Percentiles rank a stretch among this genome's conserved stretches.
phyloP scores from a whole-genome alignment of 2,888 invertebrate genomes.

The Celastrina argiolus region DNA sequence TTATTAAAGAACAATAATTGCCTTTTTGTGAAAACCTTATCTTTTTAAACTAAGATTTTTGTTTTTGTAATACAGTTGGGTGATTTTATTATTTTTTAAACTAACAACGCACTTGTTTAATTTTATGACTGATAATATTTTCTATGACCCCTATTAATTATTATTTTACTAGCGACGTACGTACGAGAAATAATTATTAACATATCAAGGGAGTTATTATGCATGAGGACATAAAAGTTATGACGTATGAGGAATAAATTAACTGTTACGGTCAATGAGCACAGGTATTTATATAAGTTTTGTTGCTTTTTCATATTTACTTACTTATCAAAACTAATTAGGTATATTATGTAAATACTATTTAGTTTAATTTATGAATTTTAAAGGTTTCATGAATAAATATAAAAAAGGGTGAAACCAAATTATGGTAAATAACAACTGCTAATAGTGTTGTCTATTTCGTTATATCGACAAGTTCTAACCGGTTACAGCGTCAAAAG shows the following conservation, averaged over 20 bases:
- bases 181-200: background rate
- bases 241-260: background rate
- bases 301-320: background rate
- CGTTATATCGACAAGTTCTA: background rate
- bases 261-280: constrained; percentile 1
- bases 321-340: too few relatives aligned
- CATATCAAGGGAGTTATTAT: background rate
- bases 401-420: too few relatives aligned
- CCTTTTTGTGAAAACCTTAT: background rate
- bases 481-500: background rate
- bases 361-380: too few relatives aligned
- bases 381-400: too few relatives aligned
- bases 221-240: background rate
- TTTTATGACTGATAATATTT: background rate
- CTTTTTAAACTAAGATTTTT: too few relatives aligned
- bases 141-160: background rate
- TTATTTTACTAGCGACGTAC: background rate
- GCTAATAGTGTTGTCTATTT: background rate
- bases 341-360: too few relatives aligned
- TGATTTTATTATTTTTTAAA: background rate
- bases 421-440: background rate
- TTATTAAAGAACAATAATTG: too few relatives aligned
- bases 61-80: too few relatives aligned
- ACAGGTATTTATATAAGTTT: background rate
- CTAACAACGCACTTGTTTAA: background rate